Conservation (phyloP, 2,888 invertebrate species). For the Danaus chrysippus region DNA sequence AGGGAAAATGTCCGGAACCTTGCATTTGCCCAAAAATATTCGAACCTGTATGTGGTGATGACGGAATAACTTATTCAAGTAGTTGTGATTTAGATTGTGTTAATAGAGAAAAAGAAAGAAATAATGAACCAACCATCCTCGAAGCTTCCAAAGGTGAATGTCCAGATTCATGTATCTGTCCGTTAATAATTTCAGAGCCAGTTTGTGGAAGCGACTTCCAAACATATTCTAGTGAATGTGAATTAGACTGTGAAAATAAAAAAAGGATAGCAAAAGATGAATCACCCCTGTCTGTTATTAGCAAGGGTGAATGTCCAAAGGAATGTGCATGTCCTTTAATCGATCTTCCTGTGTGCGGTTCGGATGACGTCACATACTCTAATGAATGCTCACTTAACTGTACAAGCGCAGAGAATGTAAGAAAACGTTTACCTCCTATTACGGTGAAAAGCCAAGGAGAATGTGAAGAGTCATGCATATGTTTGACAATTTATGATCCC, state of each 20-base stretch:
- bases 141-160: conserved; percentile 22
- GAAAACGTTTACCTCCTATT: conserved; percentile 14
- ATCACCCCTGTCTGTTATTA: conserved; percentile 7
- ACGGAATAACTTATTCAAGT: conserved; percentile 30
- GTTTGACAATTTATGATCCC: neutral
- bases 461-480: neutral
- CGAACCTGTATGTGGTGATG: conserved; percentile 32
- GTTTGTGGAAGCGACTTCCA: conserved; percentile 34
- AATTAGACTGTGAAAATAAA: conserved; percentile 27
- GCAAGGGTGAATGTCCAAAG: conserved; percentile 12
- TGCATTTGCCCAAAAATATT: conserved; percentile 33
- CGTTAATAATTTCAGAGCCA: conserved; percentile 14
- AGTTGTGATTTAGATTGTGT: conserved; percentile 31
- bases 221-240: conserved; percentile 31
- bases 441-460: conserved; percentile 12
- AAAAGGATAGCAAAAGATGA: conserved; percentile 4
- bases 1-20: conserved; percentile 35
- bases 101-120: conserved; percentile 30
- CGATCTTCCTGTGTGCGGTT: conserved; percentile 25
- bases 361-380: conserved; percentile 21
- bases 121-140: conserved; percentile 12
- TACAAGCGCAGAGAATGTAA: conserved; percentile 14
- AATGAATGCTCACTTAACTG: conserved; percentile 24
- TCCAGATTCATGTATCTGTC: conserved; percentile 23
- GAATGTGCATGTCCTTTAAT: conserved; percentile 20